Conservation (phyloP, 1,140 invertebrate species). For the Metaphire vulgaris region DNA sequence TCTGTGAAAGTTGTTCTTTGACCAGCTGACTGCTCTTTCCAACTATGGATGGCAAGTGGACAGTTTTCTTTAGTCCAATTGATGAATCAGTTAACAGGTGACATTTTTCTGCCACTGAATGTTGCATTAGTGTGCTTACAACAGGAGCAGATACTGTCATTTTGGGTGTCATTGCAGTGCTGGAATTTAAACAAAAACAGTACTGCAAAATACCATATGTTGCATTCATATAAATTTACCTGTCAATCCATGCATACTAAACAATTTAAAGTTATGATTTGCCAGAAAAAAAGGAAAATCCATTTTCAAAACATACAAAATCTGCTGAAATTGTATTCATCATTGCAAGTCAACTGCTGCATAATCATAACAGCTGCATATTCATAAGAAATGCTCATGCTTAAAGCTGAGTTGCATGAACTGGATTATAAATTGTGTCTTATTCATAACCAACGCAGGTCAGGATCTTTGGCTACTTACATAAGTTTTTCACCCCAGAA, state of each 20-base stretch:
- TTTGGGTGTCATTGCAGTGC: background rate
- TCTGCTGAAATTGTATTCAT: too few species aligned
- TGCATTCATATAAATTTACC: too few species aligned
- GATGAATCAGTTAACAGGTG: background rate
- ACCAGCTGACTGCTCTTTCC: background rate
- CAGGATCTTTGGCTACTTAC: background rate
- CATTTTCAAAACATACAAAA: too few species aligned
- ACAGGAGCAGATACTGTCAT: background rate
- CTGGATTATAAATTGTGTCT: too few species aligned
- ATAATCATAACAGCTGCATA: too few species aligned
- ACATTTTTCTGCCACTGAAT: background rate
- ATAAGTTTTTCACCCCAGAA: background rate
- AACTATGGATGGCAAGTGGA: background rate
- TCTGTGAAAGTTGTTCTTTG: background rate
- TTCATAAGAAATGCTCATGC: too few species aligned
- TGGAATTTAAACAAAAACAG: background rate
- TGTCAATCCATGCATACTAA: too few species aligned
- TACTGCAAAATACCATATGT: background rate
- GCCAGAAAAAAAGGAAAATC: too few species aligned
- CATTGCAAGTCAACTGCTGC: too few species aligned
- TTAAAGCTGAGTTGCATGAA: too few species aligned
- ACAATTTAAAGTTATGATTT: too few species aligned
- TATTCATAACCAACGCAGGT: too few species aligned
- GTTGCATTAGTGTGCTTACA: background rate
- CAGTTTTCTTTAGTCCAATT: background rate